A percentile compares a stretch with the other conserved stretches of the same genome.
These are phyloP conservation scores for Chaetophractus vellerosus DNA, from an alignment of 2,797 vertebrate genomes.

Conservation along the genomic window DNA sequence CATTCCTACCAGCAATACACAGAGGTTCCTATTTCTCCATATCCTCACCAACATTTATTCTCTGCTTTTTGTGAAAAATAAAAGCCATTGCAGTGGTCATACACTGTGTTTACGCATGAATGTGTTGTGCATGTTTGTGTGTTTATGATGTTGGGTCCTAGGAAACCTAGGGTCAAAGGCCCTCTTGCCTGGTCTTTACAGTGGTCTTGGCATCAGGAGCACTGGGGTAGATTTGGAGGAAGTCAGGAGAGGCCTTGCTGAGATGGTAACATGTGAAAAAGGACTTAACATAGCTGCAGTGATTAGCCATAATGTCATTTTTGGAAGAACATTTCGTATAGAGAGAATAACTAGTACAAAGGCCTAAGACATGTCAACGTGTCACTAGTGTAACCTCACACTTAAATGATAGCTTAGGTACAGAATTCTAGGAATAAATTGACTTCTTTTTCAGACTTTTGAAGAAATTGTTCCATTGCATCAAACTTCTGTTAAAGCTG, in stretches of 20 bases:
- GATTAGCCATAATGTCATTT: neutral
- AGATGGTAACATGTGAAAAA: neutral
- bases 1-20: no score
- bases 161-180: neutral
- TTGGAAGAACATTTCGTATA: neutral
- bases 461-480: neutral
- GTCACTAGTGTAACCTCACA: neutral
- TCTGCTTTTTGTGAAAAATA: no score
- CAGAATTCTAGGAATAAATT: neutral
- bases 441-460: neutral
- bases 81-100: no score
- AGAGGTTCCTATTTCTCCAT: no score
- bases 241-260: neutral
- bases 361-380: neutral
- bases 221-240: neutral
- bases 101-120: neutral
- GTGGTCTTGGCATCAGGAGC: neutral
- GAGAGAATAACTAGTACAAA: neutral
- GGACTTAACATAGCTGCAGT: neutral
- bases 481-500: neutral
- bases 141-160: neutral
- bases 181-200: neutral
- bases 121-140: neutral
- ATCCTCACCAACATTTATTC: no score
- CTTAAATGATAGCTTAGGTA: constrained; percentile 6